Evolutionary conservation across 2,888 invertebrate genomes (phyloP).

Genomic region (Smittia aterrima): DNA sequence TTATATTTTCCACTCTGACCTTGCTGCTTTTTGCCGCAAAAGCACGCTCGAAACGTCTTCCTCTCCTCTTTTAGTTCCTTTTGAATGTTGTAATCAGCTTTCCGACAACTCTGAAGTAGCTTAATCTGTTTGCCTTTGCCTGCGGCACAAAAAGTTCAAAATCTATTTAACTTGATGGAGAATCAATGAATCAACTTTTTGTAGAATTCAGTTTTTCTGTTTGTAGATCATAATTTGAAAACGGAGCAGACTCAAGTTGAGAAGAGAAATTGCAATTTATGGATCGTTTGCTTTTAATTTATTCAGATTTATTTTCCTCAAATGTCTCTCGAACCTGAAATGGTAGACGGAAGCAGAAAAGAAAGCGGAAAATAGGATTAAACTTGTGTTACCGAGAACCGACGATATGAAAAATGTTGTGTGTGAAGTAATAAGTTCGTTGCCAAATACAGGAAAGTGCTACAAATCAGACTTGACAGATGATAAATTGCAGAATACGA

Average conservation of each 20-base stretch:
- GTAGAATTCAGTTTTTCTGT: background rate
- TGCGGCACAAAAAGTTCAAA: too few relatives aligned
- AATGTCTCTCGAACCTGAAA: background rate
- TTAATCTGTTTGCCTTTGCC: too few relatives aligned
- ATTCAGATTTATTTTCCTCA: background rate
- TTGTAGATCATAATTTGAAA: background rate
- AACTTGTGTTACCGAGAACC: background rate
- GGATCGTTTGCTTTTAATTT: background rate
- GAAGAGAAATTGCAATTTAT: background rate
- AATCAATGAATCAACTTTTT: background rate
- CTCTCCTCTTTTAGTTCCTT: too few relatives aligned
- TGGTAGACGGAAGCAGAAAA: background rate
- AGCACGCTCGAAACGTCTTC: too few relatives aligned
- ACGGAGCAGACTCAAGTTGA: background rate
- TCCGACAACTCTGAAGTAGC: too few relatives aligned
- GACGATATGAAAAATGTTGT: background rate
- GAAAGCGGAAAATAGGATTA: slow-evolving; percentile 1
- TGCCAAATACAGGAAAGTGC: background rate
- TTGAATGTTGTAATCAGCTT: too few relatives aligned
- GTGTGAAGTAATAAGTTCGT: background rate
- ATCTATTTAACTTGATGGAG: background rate
- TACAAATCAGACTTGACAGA: slow-evolving; percentile 8
- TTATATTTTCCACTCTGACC: too few relatives aligned
- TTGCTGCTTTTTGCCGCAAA: too few relatives aligned
- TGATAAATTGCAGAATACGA: background rate